A percentile compares a stretch with the other conserved stretches of the same genome.
phyloP scores from a whole-genome alignment of 2,888 invertebrate genomes.

The Campoplex capitator region DNA sequence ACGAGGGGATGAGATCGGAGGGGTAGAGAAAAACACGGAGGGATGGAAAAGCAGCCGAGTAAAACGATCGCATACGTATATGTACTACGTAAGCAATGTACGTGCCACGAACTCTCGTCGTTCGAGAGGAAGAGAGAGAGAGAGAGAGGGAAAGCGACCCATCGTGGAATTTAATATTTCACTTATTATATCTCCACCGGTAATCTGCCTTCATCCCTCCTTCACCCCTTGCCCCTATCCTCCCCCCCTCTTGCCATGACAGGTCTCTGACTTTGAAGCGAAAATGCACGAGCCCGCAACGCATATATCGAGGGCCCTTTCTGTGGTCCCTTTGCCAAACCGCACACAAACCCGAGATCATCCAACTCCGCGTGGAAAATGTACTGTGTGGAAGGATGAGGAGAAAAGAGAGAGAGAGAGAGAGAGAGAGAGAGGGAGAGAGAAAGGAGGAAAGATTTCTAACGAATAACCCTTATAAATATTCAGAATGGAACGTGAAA shows the following conservation, averaged over 20 bases:
- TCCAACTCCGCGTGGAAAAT: slow-evolving; percentile 23
- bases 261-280: slow-evolving; percentile 80
- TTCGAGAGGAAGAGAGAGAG: background rate
- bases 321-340: slow-evolving; percentile 49
- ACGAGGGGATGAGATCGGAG: slow-evolving; percentile 68
- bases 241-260: slow-evolving; percentile 70
- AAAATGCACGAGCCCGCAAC: slow-evolving; percentile 78
- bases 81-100: slow-evolving; percentile 4
- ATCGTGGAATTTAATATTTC: slow-evolving; percentile 79
- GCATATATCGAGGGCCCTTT: slow-evolving; percentile 16
- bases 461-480: slow-evolving; percentile 83
- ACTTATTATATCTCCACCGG: slow-evolving; percentile 81
- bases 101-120: slow-evolving; percentile 17
- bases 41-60: slow-evolving; percentile 45
- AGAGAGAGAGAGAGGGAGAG: background rate
- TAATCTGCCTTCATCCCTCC: slow-evolving; percentile 75
- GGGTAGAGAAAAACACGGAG: slow-evolving; percentile 45
- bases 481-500: slow-evolving; percentile 81
- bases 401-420: background rate
- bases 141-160: background rate
- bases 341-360: slow-evolving; percentile 25
- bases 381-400: background rate
- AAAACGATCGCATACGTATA: slow-evolving; percentile 25
- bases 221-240: background rate
- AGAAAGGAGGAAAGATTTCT: slow-evolving; percentile 57